Base-by-base conservation (phyloP, 2,113 vertebrate genomes). In the Pseudorhombus dupliciocellatus region DNA sequence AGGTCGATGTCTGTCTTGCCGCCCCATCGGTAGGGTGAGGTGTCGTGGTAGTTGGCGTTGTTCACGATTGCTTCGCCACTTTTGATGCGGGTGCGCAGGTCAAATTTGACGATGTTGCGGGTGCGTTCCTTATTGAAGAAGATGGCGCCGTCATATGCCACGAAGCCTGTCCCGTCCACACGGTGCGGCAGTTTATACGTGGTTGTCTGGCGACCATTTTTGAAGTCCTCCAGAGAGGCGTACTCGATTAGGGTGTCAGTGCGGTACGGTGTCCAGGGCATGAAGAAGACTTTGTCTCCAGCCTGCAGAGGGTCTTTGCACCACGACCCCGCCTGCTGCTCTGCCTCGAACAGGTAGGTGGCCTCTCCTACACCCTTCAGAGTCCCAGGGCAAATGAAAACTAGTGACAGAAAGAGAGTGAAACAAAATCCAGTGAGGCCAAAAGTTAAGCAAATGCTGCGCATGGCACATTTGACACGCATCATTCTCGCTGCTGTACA, bases 121-220 rank as follows among this genome's bases (percentile, higher is more conserved):
- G 98, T 99, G 88, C 98, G 92, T 50, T 99, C 98, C 85, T 99
- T 98, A 93, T 99, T 99, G 80, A 99, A 99, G 93, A 98, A 99
- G 66, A 98, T 96, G 34, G 98, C 97, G 1, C 97, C 98, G 0
- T 99, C 98, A 5, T 99, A 99, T 0, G 98, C 97, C 3, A 99
- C 97, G 64, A 99, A 99, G 70, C 98, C 98, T 1, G 98, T 99
- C 42, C 98, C 98, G 30, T 99, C 98, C 56, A 98, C 97, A 4
- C 98, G 94, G 82, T 99, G 98, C 0, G 98, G 98, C 77, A 99
- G 96, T 79, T 98, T 99, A 31, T 99, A 99, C 0, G 95, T 97
- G 0, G 96, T 97, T 42, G 96, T 98, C 88, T 97, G 97, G 64
- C 96, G 96, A 20, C 94, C 94, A 0, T 91, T 96, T 85, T 96